Base-by-base conservation (phyloP, 2,888 invertebrate genomes). In the Sceliomorpha sp. region DNA sequence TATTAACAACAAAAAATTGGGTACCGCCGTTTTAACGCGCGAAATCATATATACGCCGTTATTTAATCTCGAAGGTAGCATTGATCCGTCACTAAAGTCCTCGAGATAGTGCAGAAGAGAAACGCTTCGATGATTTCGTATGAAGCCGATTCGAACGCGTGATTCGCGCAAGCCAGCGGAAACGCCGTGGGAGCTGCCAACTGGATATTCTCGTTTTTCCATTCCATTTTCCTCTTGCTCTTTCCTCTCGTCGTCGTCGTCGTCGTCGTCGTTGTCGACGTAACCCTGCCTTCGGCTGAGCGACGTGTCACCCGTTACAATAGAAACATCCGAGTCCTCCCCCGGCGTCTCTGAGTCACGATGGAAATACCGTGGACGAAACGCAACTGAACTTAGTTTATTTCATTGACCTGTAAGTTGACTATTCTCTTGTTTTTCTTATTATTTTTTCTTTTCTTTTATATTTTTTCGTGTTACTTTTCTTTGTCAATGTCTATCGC, bases 141-240 rank as follows among this genome's bases (percentile, higher is more conserved):
- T 58, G 70, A 70, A 70, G 70, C 66, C 62, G 70, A 66, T 70
- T 70, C 53, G 56, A 70, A 70, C 66, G 62, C 70, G 66, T 66
- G 70, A 70, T 70, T 70, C 70, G 70, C 60, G 66, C 66, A 70
- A 70, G 70, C 66, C 70, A 70, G 70, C 62, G 70, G 70, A 70
- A 70, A 70, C 66, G 58, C 70, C 70, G 70, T 70, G 66, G 70
- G 66, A 66, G 70, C 58, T 70, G 70, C 70, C 70, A 70, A 66
- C 70, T 70, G 66, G 70, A 62, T 70, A 66, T 62, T 66, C 58
- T 62, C 70, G 70, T 70, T 70, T 70, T 70, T 70, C 70, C 62
- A 70, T 70, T 70, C 53, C 70, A 66, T 66, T 70, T 66, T 70
- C 62, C 70, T 66, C 62, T 62, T 62, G 66, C 66, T 66, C 70